Base-by-base conservation (phyloP, 2,888 invertebrate genomes). In the Tetragnatha montana region DNA sequence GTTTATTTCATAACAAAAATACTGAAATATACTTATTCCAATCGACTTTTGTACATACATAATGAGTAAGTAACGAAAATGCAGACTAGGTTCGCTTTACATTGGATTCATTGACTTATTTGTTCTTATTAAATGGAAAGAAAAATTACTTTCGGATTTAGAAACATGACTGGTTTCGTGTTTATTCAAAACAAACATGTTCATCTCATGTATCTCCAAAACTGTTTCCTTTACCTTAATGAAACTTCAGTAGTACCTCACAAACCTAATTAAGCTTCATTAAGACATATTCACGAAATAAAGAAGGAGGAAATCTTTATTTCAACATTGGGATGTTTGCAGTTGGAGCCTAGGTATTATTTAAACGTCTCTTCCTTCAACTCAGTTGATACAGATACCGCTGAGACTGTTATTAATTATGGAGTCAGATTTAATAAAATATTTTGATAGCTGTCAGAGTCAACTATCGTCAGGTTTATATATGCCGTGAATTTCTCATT, bases 41-140 rank as follows among this genome's bases (percentile, higher is more conserved):
- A n/a, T n/a, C n/a, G 35, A 2, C 35, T 2, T 35, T 35, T 35
- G 1, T 35, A n/a, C n/a, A 35, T 35, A 35, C 35, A 35, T 35
- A 35, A 35, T 35, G 35, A 2, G 35, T 35, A 2, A 35, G 35
- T 35, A 35, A 35, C 1, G 35, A 35, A 35, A 35, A 35, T 35
- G 35, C 35, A 35, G 35, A 4, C 35, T 35, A 35, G 1, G 2
- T 35, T 35, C 1, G 35, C 4, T 35, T 35, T 35, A 4, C 35
- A 35, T 35, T 35, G 35, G 35, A 2, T 35, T 35, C 35, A 35
- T 79, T 70, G 74, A 49, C 75, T 87, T 81, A 81, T 81, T 87
- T 69, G 81, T 47, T 68, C 74, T 69, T 75, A 69, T 69, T 74
- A 87, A 87, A 50, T 69, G 35, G 21, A 47, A 69, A 22, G 35